A percentile compares a stretch with the other conserved stretches of the same genome.
Conservation (phyloP, 2,888 invertebrate species). For the Stramonita haemastoma region DNA sequence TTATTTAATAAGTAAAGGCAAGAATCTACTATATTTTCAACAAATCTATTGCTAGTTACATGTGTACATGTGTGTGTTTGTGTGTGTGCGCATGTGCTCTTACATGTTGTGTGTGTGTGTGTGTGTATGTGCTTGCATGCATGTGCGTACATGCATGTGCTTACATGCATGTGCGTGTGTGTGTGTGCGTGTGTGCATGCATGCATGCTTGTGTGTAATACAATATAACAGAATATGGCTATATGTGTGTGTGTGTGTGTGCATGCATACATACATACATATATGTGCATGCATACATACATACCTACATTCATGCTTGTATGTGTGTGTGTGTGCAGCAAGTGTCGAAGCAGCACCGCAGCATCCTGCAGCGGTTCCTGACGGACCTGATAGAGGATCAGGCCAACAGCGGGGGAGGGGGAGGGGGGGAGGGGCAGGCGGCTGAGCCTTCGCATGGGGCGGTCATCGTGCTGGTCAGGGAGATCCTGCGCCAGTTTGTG, state of each 20-base stretch:
- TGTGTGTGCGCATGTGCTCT: neutral
- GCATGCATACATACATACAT: neutral
- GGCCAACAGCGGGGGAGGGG: neutral
- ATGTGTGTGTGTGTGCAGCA: neutral
- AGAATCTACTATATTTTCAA: no score
- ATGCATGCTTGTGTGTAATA: no score
- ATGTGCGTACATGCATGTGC: no score
- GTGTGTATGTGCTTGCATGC: no score
- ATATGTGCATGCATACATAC: neutral
- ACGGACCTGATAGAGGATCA: constrained; percentile 5
- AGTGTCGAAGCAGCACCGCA: neutral
- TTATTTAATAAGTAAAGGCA: no score
- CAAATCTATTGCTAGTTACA: no score
- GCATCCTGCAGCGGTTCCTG: neutral
- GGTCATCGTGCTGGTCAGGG: neutral
- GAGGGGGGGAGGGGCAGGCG: neutral
- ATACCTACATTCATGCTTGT: neutral
- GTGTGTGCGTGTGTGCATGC: no score
- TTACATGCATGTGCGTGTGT: no score
- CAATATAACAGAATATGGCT: no score
- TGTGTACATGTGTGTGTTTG: constrained; percentile 1
- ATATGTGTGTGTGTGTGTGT: neutral
- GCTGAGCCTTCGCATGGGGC: neutral
- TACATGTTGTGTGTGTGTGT: no score
- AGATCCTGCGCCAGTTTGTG: neutral